Conservation (phyloP, 1,140 invertebrate genomes). For the Drosophila serrata region DNA sequence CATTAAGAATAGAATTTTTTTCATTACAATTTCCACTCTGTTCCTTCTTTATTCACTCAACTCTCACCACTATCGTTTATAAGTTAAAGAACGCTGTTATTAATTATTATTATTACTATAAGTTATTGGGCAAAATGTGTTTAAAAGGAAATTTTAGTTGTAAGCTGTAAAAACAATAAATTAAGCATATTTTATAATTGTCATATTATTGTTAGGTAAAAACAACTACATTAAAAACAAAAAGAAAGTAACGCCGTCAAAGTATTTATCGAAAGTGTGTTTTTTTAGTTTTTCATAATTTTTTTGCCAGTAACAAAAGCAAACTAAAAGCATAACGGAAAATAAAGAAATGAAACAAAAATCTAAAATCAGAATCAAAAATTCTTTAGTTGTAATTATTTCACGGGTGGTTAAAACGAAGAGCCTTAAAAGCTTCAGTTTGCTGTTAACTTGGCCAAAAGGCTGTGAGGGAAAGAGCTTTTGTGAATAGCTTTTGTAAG, state of each 20-base stretch:
- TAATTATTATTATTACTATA: slow-evolving; percentile 6
- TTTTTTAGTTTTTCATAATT: slow-evolving; percentile 23
- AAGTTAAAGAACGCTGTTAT: slow-evolving; percentile 44
- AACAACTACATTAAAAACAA: neutral
- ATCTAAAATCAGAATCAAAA: slow-evolving; percentile 33
- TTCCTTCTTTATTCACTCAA: slow-evolving; percentile 3
- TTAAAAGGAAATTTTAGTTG: slow-evolving; percentile 28
- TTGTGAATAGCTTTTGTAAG: neutral
- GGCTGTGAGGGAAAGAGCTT: neutral
- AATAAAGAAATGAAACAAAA: slow-evolving; percentile 54
- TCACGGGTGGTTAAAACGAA: neutral
- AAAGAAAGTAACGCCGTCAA: slow-evolving; percentile 53
- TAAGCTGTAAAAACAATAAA: slow-evolving; percentile 15
- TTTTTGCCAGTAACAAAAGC: slow-evolving; percentile 30
- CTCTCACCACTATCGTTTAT: slow-evolving; percentile 26
- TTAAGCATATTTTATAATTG: slow-evolving; percentile 22
- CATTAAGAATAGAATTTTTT: slow-evolving; percentile 28
- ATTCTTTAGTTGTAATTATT: slow-evolving; percentile 3
- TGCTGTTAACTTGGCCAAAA: neutral
- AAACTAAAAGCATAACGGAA: slow-evolving; percentile 40
- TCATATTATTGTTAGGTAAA: slow-evolving; percentile 61
- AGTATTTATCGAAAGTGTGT: slow-evolving; percentile 66
- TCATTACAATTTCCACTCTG: slow-evolving; percentile 2
- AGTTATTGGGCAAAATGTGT: slow-evolving; percentile 12
- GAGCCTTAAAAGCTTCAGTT: neutral